These are phyloP conservation scores for Magallana gigas DNA, from an alignment of 1,140 invertebrate species.

Conservation along the genomic window DNA sequence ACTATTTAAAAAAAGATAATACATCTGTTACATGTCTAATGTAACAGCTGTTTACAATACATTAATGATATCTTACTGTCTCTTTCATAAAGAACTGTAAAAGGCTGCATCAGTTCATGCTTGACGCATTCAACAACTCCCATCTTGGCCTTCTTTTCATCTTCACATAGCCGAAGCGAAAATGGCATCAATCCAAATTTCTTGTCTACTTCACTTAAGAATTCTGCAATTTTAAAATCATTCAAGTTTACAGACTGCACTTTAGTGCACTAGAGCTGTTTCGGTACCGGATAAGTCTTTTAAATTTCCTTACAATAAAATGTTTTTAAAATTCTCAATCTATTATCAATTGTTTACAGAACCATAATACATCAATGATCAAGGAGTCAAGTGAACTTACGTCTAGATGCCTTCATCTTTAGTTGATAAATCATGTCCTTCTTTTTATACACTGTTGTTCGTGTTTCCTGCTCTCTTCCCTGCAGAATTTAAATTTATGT, in stretches of 20 bases:
- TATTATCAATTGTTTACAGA: too few species aligned
- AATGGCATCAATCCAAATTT: constrained; percentile 95
- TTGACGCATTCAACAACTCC: constrained; percentile 98
- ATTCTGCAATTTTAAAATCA: not conserved
- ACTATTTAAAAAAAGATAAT: too few species aligned
- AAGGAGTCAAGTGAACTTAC: constrained; percentile 67
- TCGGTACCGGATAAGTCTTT: too few species aligned
- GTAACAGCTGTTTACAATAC: too few species aligned
- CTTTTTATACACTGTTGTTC: constrained; percentile 99
- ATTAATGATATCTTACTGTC: constrained; percentile 73
- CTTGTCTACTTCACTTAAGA: constrained; percentile 82
- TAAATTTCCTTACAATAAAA: too few species aligned
- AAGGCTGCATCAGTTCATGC: constrained; percentile 98
- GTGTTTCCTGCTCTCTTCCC: constrained; percentile 91
- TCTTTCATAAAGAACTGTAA: constrained; percentile 90
- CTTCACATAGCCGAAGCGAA: constrained; percentile 87
- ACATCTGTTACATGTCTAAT: too few species aligned
- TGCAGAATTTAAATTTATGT: constrained; percentile 55
- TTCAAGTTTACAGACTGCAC: too few species aligned
- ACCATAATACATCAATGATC: too few species aligned
- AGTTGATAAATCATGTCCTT: constrained; percentile 96
- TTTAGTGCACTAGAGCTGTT: too few species aligned
- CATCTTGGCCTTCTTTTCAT: constrained; percentile 98
- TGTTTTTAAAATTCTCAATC: too few species aligned
- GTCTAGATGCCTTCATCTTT: constrained; percentile 96